phyloP scores from a whole-genome alignment of 1,140 invertebrate species.

The Bombus superbus region DNA sequence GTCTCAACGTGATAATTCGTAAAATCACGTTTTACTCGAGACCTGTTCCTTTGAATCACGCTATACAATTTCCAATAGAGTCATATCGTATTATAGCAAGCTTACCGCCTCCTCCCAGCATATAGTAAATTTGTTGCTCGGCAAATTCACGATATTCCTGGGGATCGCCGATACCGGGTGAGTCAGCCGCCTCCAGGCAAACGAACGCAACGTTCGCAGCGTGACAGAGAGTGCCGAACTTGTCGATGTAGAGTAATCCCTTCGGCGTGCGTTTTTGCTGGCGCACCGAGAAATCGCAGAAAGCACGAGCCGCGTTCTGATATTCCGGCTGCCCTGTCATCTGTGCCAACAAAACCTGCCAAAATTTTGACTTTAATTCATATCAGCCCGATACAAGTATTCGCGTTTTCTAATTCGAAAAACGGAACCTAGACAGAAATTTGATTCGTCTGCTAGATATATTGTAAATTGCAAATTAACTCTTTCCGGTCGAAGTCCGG shows the following conservation, averaged over 20 bases:
- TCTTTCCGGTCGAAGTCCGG: too few species aligned
- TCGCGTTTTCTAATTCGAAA: too few species aligned
- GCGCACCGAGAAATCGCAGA: slow-evolving; percentile 83
- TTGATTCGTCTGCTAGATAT: too few species aligned
- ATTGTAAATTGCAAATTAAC: too few species aligned
- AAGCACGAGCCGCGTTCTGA: slow-evolving; percentile 80
- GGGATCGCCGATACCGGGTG: slow-evolving; percentile 71
- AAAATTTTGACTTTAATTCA: not conserved
- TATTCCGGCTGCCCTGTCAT: slow-evolving; percentile 80
- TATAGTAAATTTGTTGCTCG: slow-evolving; percentile 85
- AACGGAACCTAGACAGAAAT: too few species aligned
- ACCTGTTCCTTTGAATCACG: not conserved
- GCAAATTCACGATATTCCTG: slow-evolving; percentile 84
- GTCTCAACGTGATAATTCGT: too few species aligned
- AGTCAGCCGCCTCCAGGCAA: slow-evolving; percentile 83
- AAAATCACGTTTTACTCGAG: not conserved
- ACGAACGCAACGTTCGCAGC: slow-evolving; percentile 85
- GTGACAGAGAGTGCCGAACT: slow-evolving; percentile 84
- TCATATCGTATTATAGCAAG: not conserved
- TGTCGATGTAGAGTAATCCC: slow-evolving; percentile 84
- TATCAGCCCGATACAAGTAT: not conserved
- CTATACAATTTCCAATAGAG: not conserved
- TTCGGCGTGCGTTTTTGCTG: slow-evolving; percentile 83
- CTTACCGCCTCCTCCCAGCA: slow-evolving; percentile 82
- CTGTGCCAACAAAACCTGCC: slow-evolving; percentile 82